A percentile compares a stretch with the other conserved stretches of the same genome.
phyloP scores from a whole-genome alignment of 2,888 invertebrate species.

The Zaprionus lineosus region DNA sequence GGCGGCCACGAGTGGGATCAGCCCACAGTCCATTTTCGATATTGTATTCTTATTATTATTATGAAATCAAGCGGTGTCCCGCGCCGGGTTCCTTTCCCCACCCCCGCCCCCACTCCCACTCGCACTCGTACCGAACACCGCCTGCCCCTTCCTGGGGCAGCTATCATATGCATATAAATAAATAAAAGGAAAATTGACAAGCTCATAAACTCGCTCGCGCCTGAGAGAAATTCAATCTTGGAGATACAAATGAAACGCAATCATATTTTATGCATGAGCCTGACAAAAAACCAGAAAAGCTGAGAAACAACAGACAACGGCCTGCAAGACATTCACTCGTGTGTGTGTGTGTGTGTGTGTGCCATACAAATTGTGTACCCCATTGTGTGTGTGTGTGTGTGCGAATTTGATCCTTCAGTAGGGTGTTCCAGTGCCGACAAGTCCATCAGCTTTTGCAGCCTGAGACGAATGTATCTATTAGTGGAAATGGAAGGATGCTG shows the following conservation, averaged over 20 bases:
- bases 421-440: slow-evolving; percentile 22
- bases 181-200: slow-evolving; percentile 72
- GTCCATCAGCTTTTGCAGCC: background rate
- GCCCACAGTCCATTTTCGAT: slow-evolving; percentile 53
- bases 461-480: too few relatives aligned
- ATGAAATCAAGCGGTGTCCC: slow-evolving; percentile 61
- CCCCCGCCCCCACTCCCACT: background rate
- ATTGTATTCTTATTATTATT: slow-evolving; percentile 58
- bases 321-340: slow-evolving; percentile 12
- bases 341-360: slow-evolving; percentile 8
- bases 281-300: slow-evolving; percentile 33
- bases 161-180: slow-evolving; percentile 74
- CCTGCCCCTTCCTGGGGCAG: slow-evolving; percentile 6
- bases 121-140: too few relatives aligned
- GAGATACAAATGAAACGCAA: slow-evolving; percentile 76
- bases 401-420: slow-evolving; percentile 27
- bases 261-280: slow-evolving; percentile 74
- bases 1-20: slow-evolving; percentile 44
- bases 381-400: background rate
- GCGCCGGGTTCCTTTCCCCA: background rate
- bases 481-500: too few relatives aligned
- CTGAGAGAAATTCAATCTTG: slow-evolving; percentile 74
- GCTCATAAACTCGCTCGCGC: slow-evolving; percentile 75
- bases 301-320: background rate
- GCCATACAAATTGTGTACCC: background rate